These are phyloP conservation scores for Thripadectes ignobilis DNA, from an alignment of 2,797 vertebrate species.

Conservation along the genomic window DNA sequence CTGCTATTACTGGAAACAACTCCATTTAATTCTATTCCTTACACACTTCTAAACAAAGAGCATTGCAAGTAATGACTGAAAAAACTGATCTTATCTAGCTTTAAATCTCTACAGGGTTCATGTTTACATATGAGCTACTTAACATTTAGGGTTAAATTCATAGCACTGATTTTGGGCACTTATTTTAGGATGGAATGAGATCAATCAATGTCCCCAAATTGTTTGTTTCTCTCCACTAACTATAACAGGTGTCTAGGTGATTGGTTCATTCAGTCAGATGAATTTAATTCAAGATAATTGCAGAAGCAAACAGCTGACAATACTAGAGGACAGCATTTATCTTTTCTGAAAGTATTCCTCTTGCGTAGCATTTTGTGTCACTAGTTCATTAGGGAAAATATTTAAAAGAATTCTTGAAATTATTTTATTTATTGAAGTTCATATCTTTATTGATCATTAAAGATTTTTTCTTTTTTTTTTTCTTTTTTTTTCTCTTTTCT, in stretches of 20 bases:
- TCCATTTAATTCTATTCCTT: not conserved
- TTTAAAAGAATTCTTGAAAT: not conserved
- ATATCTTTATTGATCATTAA: not conserved
- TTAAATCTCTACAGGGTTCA: not conserved
- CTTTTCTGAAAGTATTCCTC: not conserved
- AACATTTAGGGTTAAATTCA: not conserved
- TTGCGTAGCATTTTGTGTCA: not conserved
- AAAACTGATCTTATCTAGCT: not conserved
- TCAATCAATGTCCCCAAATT: not conserved
- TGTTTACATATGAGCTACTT: not conserved
- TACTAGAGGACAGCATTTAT: not conserved
- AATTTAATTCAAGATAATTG: conserved; percentile 5
- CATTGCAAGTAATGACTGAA: not conserved
- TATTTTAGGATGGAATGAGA: not conserved
- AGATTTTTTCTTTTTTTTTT: not conserved
- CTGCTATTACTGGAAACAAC: not conserved
- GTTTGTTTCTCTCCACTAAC: not conserved
- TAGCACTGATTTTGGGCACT: not conserved
- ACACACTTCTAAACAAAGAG: not conserved
- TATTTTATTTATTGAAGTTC: not conserved
- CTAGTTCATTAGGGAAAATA: not conserved
- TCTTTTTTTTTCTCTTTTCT: no score
- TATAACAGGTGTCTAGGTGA: not conserved
- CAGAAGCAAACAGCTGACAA: not conserved
- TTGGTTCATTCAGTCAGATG: not conserved